These are phyloP conservation scores for Amphipoea oculea DNA, from an alignment of 2,888 invertebrate genomes.

Conservation along the genomic window DNA sequence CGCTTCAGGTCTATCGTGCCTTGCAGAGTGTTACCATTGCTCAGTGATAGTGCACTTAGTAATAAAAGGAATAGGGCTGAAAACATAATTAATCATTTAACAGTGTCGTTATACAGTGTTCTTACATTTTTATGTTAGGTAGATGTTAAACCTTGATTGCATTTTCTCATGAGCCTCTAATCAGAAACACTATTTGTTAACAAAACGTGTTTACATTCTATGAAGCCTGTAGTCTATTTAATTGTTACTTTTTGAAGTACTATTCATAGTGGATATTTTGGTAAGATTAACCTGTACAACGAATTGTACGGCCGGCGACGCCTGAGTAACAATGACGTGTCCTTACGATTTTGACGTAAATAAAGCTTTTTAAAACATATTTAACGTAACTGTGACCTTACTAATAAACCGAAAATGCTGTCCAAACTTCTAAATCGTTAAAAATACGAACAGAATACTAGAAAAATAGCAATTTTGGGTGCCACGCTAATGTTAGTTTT, in stretches of 20 bases:
- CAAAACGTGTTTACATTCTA: not conserved
- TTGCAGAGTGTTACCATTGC: slow-evolving; percentile 81
- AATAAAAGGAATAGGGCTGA: slow-evolving; percentile 76
- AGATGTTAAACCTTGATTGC: slow-evolving; percentile 1
- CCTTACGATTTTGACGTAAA: slow-evolving; percentile 62
- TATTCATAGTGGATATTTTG: not conserved
- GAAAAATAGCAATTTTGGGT: slow-evolving; percentile 21
- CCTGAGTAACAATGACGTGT: slow-evolving; percentile 81
- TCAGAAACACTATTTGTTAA: slow-evolving; percentile 6
- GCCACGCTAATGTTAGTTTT: slow-evolving; percentile 54
- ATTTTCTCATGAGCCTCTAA: not conserved
- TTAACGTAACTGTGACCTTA: not conserved
- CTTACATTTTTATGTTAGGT: slow-evolving; percentile 5
- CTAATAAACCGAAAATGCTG: not conserved
- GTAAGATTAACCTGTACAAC: slow-evolving; percentile 61
- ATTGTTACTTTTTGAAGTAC: not conserved
- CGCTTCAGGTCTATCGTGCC: slow-evolving; percentile 84
- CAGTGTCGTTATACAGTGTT: slow-evolving; percentile 4
- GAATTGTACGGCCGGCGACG: slow-evolving; percentile 60
- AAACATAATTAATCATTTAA: slow-evolving; percentile 63
- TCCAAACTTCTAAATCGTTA: not conserved
- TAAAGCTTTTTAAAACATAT: not conserved
- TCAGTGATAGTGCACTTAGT: slow-evolving; percentile 75
- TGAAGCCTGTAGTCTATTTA: not conserved
- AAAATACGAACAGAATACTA: slow-evolving; percentile 7